A percentile compares a stretch with the other conserved stretches of the same genome.
Evolutionary conservation across 2,797 vertebrate species (phyloP).

Genomic region (Moxostoma hubbsi): DNA sequence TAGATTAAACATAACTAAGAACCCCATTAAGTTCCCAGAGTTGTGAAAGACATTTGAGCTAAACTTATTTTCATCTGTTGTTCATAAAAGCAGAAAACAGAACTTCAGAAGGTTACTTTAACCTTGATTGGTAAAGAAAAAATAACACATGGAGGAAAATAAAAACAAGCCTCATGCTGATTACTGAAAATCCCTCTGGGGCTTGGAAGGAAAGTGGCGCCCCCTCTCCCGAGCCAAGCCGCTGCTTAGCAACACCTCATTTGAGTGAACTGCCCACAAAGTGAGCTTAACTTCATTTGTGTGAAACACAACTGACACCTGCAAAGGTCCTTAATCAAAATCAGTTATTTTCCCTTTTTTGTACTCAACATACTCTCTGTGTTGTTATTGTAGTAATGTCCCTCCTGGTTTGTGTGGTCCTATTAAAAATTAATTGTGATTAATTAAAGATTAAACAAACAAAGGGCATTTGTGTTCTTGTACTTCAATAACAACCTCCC

Average conservation of each 20-base stretch:
- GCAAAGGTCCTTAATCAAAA: slow-evolving; percentile 26
- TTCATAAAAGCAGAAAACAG: slow-evolving; percentile 1
- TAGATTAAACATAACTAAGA: background rate
- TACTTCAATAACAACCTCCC: background rate
- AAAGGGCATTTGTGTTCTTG: background rate
- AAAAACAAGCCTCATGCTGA: slow-evolving; percentile 47
- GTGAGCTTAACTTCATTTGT: slow-evolving; percentile 66
- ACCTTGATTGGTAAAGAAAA: slow-evolving; percentile 19
- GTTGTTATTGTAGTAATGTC: background rate
- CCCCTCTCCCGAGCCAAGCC: slow-evolving; percentile 56
- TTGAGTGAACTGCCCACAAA: slow-evolving; percentile 68
- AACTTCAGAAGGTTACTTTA: slow-evolving; percentile 20
- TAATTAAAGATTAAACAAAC: slow-evolving; percentile 17
- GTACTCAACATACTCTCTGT: background rate
- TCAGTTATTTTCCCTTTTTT: no score
- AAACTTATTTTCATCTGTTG: background rate
- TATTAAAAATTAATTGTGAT: background rate
- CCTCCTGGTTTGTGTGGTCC: background rate
- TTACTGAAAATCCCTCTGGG: slow-evolving; percentile 47
- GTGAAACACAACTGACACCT: slow-evolving; percentile 47
- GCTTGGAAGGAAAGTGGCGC: slow-evolving; percentile 62
- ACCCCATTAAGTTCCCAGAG: background rate
- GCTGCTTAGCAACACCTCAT: slow-evolving; percentile 78
- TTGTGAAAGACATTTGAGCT: background rate
- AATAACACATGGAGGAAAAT: slow-evolving; percentile 43